Evolutionary conservation across 2,113 vertebrate genomes (phyloP).

Genomic region (Amphilophus citrinellus): DNA sequence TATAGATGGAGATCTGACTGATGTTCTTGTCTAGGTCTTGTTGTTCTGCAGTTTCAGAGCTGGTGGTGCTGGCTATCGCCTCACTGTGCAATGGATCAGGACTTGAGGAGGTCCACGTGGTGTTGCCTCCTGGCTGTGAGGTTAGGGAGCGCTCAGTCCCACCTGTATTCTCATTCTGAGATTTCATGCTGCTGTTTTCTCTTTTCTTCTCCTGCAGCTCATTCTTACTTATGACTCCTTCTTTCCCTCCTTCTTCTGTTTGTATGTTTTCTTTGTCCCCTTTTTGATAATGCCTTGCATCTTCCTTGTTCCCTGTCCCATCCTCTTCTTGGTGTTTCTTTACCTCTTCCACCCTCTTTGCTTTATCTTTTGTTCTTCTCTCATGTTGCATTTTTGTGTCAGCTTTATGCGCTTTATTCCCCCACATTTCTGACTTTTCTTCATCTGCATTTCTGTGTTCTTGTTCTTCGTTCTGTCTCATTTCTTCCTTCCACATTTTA

Average conservation of each 20-base stretch:
- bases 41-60: neutral
- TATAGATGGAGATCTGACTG: neutral
- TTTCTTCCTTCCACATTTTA: neutral
- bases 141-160: neutral
- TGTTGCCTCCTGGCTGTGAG: neutral
- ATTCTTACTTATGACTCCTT: neutral
- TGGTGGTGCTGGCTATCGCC: too few relatives aligned
- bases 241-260: neutral
- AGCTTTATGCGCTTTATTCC: neutral
- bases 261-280: neutral
- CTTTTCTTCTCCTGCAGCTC: neutral
- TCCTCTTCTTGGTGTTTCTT: neutral
- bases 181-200: neutral
- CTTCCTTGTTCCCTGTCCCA: neutral
- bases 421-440: neutral
- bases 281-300: neutral
- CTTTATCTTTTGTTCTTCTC: neutral
- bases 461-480: neutral
- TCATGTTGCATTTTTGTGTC: neutral
- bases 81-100: neutral
- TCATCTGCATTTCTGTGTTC: neutral
- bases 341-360: neutral
- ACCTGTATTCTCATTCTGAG: neutral
- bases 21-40: neutral
- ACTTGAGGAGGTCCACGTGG: neutral